phyloP scores from a whole-genome alignment of 2,888 invertebrate genomes.

The Caenorhabditis becei region DNA sequence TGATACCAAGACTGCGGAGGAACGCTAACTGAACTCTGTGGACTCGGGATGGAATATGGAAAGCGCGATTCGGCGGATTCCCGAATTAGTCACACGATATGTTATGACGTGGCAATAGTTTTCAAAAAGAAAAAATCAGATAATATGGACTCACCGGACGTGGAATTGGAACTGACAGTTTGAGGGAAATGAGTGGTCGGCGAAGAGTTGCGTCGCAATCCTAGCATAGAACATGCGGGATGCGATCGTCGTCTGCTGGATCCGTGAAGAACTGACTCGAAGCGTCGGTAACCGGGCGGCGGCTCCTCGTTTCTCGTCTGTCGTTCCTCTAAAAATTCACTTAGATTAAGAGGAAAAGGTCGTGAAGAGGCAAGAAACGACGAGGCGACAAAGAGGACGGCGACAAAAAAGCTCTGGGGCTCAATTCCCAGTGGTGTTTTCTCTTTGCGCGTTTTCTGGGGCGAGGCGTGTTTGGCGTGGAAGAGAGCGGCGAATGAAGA shows the following conservation, averaged over 20 bases:
- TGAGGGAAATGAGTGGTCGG: conserved; percentile 29
- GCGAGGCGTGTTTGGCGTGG: conserved; percentile 13
- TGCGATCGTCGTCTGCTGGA: conserved; percentile 5
- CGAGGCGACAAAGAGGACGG: conserved; percentile 12
- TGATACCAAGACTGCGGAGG: too few species aligned
- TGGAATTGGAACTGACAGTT: conserved; percentile 4
- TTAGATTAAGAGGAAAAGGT: conserved; percentile 4
- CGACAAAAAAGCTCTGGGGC: conserved; percentile 26
- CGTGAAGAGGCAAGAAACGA: not conserved
- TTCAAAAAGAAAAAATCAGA: not conserved
- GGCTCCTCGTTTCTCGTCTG: not conserved
- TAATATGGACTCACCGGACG: conserved; percentile 6
- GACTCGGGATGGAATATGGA: too few species aligned
- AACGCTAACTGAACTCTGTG: too few species aligned
- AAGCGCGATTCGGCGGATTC: too few species aligned
- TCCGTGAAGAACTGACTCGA: not conserved
- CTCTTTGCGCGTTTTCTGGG: conserved; percentile 24
- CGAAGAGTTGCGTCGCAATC: conserved; percentile 69
- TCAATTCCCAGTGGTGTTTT: conserved; percentile 44
- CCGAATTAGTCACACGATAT: not conserved
- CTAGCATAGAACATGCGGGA: conserved; percentile 66
- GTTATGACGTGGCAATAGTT: too few species aligned
- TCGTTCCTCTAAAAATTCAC: conserved; percentile 5
- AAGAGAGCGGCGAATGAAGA: conserved; percentile 4
- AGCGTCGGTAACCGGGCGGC: not conserved